Evolutionary conservation across 2,113 vertebrate genomes (phyloP), one percentile per base, ranked within the genome.

Genomic region (Seriola aureovittata): DNA sequence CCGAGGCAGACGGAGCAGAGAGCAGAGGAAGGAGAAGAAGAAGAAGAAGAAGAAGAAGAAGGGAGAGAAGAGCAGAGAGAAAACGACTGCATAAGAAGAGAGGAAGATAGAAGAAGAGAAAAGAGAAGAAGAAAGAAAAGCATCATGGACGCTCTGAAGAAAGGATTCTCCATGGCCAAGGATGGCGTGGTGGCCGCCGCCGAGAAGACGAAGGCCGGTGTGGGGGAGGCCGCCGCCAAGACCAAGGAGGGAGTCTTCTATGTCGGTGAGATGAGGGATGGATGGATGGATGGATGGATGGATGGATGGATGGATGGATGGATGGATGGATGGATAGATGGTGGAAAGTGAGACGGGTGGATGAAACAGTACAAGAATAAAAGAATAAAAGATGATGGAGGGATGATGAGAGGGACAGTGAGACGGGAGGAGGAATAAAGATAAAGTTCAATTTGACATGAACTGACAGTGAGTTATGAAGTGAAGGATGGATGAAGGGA

Each of bases 181-280:
- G 97, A 97, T 73, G 98, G 98, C 11, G 96, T 98, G 90, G 97
- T 97, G 86, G 97, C 97, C 0, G 98, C 98, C 0, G 97, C 97
- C 34, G 98, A 99, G 81, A 99, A 99, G 93, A 99, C 98, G 87
- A 99, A 98, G 93, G 97, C 98, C 23, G 98, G 98, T 4, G 97
- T 99, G 89, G 97, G 96, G 0, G 97, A 98, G 79, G 98, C 97
- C 0, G 98, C 98, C 0, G 95, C 96, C 92, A 99, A 97, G 93
- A 99, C 98, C 93, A 99, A 98, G 92, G 97, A 99, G 91, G 97
- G 98, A n/a, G 98, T 99, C 89, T 94, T 98, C 95, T 98, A 97
- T 77, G 97, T 93, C 0, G 92, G 92, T 93, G 73, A 91, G 92
- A 71, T 16, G 91, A 67, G 4, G 32, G 59, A 77, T 3, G 54